Percentiles rank a stretch among this genome's conserved stretches.
Evolutionary conservation across 2,888 invertebrate species (phyloP).

Genomic region (Drosophila nr. perissopoda): DNA sequence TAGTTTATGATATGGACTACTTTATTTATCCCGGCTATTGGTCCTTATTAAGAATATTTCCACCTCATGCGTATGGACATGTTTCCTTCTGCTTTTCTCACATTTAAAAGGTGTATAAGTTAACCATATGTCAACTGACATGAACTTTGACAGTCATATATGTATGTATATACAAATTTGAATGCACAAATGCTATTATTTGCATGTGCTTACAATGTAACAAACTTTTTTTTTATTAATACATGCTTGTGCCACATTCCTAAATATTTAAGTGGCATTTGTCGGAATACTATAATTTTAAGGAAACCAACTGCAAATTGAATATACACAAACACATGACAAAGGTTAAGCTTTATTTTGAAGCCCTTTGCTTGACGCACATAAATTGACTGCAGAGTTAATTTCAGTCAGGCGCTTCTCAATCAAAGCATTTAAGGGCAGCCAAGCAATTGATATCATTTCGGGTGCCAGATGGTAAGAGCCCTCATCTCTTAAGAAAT

Average conservation of each 20-base stretch:
- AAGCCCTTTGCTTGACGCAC: conserved; percentile 3
- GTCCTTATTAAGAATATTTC: background rate
- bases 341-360: background rate
- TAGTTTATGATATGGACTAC: background rate
- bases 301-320: background rate
- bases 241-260: background rate
- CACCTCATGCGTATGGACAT: too few species aligned
- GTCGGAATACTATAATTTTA: background rate
- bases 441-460: conserved; percentile 48
- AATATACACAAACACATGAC: background rate
- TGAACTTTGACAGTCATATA: background rate
- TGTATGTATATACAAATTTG: background rate
- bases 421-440: conserved; percentile 43
- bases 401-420: conserved; percentile 11
- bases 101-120: background rate
- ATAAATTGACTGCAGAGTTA: conserved; percentile 7
- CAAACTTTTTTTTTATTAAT: background rate
- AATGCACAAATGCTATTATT: background rate
- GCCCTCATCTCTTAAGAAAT: conserved; percentile 49
- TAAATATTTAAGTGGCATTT: background rate
- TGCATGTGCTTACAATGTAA: background rate
- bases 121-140: background rate
- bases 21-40: background rate
- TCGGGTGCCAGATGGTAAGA: conserved; percentile 26
- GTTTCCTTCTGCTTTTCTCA: too few species aligned